Conservation (phyloP, 2,113 vertebrate species). For the Python bivittatus region DNA sequence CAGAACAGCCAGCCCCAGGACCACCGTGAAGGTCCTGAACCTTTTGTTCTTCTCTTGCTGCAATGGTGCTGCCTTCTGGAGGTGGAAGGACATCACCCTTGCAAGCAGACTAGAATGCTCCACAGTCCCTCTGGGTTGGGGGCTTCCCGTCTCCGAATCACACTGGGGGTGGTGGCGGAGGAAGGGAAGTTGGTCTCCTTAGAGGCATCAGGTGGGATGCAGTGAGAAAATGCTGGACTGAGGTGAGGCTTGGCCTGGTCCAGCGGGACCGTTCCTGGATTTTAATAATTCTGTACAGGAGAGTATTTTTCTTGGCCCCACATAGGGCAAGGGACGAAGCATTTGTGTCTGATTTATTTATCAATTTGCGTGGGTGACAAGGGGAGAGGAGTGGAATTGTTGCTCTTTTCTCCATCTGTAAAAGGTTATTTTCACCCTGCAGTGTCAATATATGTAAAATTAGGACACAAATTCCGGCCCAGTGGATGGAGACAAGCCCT, state of each 20-base stretch:
- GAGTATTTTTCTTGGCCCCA: not conserved
- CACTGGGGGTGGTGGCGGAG: no score
- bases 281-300: not conserved
- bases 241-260: not conserved
- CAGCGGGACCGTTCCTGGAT: not conserved
- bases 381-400: not conserved
- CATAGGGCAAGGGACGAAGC: not conserved
- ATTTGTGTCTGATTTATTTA: constrained; percentile 52
- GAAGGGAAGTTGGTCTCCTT: no score
- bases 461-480: not conserved
- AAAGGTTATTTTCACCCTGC: not conserved
- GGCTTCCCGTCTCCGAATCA: not conserved
- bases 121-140: no score
- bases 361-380: constrained; percentile 9
- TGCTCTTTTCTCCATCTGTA: not conserved
- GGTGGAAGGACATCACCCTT: not conserved
- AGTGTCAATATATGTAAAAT: not conserved
- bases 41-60: not conserved
- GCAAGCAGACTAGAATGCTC: no score
- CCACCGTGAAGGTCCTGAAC: not conserved
- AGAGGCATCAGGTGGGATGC: no score
- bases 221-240: not conserved
- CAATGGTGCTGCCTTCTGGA: no score
- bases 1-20: not conserved
- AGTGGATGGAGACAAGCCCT: no score